Evolutionary conservation across 2,113 vertebrate species (phyloP).

Genomic region (Nestor notabilis): DNA sequence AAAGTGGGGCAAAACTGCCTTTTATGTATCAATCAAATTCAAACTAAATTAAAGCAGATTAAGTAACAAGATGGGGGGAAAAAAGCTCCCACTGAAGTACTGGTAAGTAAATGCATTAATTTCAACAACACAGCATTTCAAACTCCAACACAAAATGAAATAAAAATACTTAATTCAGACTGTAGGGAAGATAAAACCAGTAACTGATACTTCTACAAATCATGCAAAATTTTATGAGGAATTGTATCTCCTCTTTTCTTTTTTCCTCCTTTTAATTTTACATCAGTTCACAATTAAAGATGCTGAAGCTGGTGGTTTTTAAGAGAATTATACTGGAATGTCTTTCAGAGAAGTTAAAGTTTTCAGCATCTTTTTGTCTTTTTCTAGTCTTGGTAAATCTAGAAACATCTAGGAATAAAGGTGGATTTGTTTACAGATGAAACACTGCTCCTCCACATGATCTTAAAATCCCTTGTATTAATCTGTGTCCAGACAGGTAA

Average conservation of each 20-base stretch:
- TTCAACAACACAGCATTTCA: background rate
- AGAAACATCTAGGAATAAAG: background rate
- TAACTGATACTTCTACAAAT: background rate
- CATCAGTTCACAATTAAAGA: background rate
- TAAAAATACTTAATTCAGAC: background rate
- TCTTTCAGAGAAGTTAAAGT: background rate
- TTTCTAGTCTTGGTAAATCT: background rate
- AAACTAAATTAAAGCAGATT: slow-evolving; percentile 39
- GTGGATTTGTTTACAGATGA: background rate
- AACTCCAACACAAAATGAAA: background rate
- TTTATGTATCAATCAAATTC: background rate
- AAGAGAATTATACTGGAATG: background rate
- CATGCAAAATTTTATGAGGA: background rate
- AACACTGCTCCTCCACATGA: background rate
- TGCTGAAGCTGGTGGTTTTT: background rate
- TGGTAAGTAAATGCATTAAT: background rate
- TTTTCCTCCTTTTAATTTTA: background rate
- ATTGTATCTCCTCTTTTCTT: background rate
- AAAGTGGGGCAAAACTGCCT: slow-evolving; percentile 18
- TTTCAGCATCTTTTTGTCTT: background rate
- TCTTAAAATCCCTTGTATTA: background rate
- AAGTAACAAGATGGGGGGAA: background rate
- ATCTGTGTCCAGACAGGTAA: background rate
- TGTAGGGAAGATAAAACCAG: background rate
- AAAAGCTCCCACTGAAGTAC: background rate